Base-by-base conservation (phyloP, 2,113 vertebrate genomes). In the Ailuropoda melanoleuca region DNA sequence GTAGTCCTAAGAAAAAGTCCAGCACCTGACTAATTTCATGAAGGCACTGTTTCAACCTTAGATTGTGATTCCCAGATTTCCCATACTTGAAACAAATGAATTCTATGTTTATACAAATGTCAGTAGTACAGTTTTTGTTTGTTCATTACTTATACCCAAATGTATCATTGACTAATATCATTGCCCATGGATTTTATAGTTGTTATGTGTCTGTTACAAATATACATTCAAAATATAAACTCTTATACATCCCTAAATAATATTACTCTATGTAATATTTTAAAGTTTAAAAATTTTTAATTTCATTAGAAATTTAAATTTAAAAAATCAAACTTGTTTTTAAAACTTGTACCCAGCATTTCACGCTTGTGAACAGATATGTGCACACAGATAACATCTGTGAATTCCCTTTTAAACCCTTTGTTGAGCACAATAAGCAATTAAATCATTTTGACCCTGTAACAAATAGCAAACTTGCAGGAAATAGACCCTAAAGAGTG, bases 291-390 rank as follows among this genome's bases (percentile, higher is more conserved):
- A 37, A 1, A 0, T 9, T 50, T 43, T 62, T 23, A 43, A 53
- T 39, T 97, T 90, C 17, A 82, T n/a, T 90, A 24, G 37, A 86
- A 85, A 97, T 86, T 55, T 55, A 84, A 39, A 80, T 74, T 84
- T 68, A 56, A 94, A 87, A 87, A 31, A 29, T 53, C 21, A 90
- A 81, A 87, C 14, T 29, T 53, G 2, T 92, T 75, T 94, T 93
- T 21, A 29, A 85, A 80, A 72, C 18, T n/a, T 43, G 21, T 83
- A 55, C 50, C 70, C 8, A 58, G 62, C 17, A 55, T 91, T 81
- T 62, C 92, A 31, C 72, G 75, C 29, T 4, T 18, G 11, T 86
- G 37, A n/a, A 66, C 24, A 89, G 82, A 50, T 58, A 37, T 3
- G 37, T 4, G 4, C 4, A 31, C 10, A 17, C 31, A 70, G n/a